Base-by-base conservation (phyloP, 2,888 invertebrate genomes). In the Muschampia plurimacula region DNA sequence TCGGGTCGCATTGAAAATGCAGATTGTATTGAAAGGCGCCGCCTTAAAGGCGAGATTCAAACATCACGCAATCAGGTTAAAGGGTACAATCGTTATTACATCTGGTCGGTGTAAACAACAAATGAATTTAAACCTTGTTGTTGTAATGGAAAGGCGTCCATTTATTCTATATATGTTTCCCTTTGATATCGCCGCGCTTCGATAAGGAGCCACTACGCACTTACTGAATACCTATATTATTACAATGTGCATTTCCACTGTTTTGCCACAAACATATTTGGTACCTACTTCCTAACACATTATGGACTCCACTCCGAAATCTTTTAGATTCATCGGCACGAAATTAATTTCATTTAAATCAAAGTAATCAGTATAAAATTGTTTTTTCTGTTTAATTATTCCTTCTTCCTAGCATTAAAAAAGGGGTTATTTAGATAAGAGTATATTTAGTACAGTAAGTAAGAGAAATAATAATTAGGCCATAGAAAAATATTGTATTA, bases 161-260 rank as follows among this genome's bases (percentile, higher is more conserved):
- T 82, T 88, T 81, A 83, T 80, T 78, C 77, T 80, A 78, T 82
- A 79, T 78, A 75, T 74, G 71, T 75, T 80, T 83, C 79, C 80
- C 87, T 92, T 93, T 93, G 88, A 91, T 86, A 85, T 79, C 74
- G 80, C 91, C 92, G 91, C 65, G 72, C 73, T 78, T 80, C 86
- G 90, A 92, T 92, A 92, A 91, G 84, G 81, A 76, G 78, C 74
- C 79, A 83, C 79, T 83, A 80, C 80, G 83, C 83, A 81, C 85
- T 82, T 82, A 81, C 79, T 80, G 79, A 80, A 79, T 69, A 15
- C 81, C 77, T 78, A 12, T 44, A 52, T 9, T 86, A 83, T 78
- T 86, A 84, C 86, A 87, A 81, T 82, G 74, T 84, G 87, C 86
- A 86, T 82, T 84, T 82, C 81, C 79, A 80, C 85, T 84, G 79